Conservation (phyloP, 1,140 invertebrate species). For the Anagrus nilaparvatae region DNA sequence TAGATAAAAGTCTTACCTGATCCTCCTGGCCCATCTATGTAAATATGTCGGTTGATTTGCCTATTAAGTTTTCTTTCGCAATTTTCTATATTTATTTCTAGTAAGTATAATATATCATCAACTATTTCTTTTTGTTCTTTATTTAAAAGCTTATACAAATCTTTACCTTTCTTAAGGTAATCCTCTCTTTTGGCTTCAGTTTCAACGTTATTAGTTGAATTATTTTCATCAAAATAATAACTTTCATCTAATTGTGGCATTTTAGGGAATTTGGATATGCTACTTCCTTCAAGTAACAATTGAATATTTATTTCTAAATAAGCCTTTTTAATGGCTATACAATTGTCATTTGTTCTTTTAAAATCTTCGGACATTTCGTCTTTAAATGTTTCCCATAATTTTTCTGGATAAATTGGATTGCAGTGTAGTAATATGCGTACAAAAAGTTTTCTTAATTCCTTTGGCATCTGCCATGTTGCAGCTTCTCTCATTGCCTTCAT, state of each 20-base stretch:
- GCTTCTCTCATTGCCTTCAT: slow-evolving; percentile 6
- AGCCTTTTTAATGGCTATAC: neutral
- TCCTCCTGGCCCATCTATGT: too few species aligned
- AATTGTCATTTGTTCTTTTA: neutral
- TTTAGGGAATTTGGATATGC: neutral
- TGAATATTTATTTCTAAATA: neutral
- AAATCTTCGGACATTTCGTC: slow-evolving; percentile 9
- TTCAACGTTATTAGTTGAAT: too few species aligned
- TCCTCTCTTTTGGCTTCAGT: too few species aligned
- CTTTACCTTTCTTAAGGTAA: too few species aligned
- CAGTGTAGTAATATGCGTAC: slow-evolving; percentile 12
- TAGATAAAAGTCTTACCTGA: too few species aligned
- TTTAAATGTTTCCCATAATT: slow-evolving; percentile 10
- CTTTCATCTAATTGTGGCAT: neutral
- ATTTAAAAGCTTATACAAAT: slow-evolving; percentile 7
- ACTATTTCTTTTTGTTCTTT: slow-evolving; percentile 11
- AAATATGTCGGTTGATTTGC: too few species aligned
- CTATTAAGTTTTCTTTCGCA: too few species aligned
- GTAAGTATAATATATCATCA: neutral
- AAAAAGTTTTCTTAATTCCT: slow-evolving; percentile 4
- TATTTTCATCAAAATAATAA: too few species aligned
- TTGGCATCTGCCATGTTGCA: slow-evolving; percentile 10
- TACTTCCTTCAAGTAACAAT: neutral
- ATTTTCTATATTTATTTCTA: too few species aligned
- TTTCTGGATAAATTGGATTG: slow-evolving; percentile 3